A percentile compares a stretch with the other conserved stretches of the same genome.
These are phyloP conservation scores for Echiichthys vipera DNA, from an alignment of 2,797 vertebrate genomes.

Conservation along the genomic window DNA sequence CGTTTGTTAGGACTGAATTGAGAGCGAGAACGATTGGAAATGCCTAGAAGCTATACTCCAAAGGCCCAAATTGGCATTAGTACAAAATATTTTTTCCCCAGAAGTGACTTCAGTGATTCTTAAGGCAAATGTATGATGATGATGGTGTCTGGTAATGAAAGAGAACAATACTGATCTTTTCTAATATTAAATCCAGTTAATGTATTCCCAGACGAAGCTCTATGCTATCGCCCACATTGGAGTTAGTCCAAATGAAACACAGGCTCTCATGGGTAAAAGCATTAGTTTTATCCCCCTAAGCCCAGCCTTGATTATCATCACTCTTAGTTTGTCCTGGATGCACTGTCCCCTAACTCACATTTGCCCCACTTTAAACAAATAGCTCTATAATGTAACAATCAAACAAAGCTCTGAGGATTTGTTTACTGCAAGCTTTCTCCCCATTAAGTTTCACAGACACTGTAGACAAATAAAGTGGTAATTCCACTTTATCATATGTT, in stretches of 20 bases:
- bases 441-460: conserved; percentile 82
- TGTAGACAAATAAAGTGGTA: conserved; percentile 83
- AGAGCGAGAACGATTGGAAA: conserved; percentile 68
- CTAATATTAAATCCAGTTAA: conserved; percentile 70
- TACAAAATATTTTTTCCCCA: conserved; percentile 37
- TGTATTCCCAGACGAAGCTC: conserved; percentile 71
- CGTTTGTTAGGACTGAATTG: conserved; percentile 56
- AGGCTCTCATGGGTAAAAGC: conserved; percentile 68
- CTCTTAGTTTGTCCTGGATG: conserved; percentile 78
- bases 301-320: conserved; percentile 75
- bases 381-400: conserved; percentile 77
- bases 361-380: conserved; percentile 83
- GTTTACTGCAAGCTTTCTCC: conserved; percentile 76
- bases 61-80: conserved; percentile 39
- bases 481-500: conserved; percentile 83
- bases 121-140: conserved; percentile 64
- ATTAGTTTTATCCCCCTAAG: conserved; percentile 72
- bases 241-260: conserved; percentile 76
- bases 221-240: conserved; percentile 61
- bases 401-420: conserved; percentile 78
- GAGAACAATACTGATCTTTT: conserved; percentile 73
- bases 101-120: conserved; percentile 55
- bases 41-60: conserved; percentile 25
- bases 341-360: conserved; percentile 80
- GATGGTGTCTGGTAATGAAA: conserved; percentile 57